phyloP scores from a whole-genome alignment of 2,113 vertebrate genomes.

The Coryphaenoides rupestris region DNA sequence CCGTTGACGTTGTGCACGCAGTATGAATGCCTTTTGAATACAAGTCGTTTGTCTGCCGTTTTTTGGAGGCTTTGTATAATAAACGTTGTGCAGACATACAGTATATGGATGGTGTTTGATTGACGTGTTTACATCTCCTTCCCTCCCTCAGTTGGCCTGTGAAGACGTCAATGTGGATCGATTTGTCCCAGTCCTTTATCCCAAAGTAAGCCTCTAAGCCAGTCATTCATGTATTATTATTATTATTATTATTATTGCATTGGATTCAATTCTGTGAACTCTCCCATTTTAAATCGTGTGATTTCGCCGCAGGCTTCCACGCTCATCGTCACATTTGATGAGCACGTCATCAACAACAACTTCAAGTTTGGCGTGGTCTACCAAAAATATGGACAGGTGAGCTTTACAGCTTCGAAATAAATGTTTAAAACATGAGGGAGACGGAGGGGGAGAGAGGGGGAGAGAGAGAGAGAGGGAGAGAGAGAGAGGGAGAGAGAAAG shows the following conservation, averaged over 20 bases:
- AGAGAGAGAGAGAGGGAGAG: too few species aligned
- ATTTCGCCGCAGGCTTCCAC: conserved; percentile 81
- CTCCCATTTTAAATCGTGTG: not conserved
- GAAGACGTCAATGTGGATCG: conserved; percentile 95
- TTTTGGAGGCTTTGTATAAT: too few species aligned
- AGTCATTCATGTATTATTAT: not conserved
- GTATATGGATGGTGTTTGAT: not conserved
- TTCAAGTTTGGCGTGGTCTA: conserved; percentile 97
- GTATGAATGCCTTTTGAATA: too few species aligned
- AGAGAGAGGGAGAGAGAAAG: too few species aligned
- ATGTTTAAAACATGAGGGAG: not conserved
- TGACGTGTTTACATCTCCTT: conserved; percentile 19
- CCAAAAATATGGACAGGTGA: conserved; percentile 92
- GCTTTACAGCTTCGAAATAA: conserved; percentile 6
- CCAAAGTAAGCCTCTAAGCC: conserved; percentile 67
- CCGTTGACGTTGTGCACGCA: not conserved
- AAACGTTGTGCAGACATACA: not conserved
- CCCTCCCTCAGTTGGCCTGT: conserved; percentile 81
- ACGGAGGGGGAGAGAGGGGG: too few species aligned
- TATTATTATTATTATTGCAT: too few species aligned
- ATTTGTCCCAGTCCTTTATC: conserved; percentile 91
- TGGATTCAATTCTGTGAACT: not conserved
- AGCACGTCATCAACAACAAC: conserved; percentile 96
- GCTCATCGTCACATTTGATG: conserved; percentile 92
- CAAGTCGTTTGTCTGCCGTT: too few species aligned